phyloP scores from a whole-genome alignment of 1,140 invertebrate species.

The Saccostrea echinata region DNA sequence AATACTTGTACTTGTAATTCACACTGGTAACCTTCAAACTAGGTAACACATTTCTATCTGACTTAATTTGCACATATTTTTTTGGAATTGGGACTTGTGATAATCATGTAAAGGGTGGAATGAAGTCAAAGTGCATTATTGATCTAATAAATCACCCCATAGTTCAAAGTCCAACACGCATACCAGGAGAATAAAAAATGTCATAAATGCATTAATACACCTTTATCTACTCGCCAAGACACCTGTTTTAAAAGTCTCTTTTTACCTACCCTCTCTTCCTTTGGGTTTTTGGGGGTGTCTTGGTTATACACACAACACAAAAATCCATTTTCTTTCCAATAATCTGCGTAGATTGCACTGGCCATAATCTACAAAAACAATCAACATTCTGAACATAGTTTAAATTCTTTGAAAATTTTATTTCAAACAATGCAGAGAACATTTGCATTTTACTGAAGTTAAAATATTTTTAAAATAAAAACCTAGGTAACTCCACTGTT shows the following conservation, averaged over 20 bases:
- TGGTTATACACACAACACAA: slow-evolving; percentile 70
- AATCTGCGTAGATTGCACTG: slow-evolving; percentile 69
- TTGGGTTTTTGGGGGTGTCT: slow-evolving; percentile 68
- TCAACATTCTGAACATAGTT: not conserved
- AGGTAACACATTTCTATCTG: too few species aligned
- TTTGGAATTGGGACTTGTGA: not conserved
- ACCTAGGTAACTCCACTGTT: too few species aligned
- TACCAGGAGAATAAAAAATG: not conserved
- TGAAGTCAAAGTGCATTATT: not conserved
- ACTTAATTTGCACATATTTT: too few species aligned
- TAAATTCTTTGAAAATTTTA: too few species aligned
- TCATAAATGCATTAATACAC: not conserved
- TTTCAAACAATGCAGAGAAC: too few species aligned
- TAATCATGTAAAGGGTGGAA: not conserved
- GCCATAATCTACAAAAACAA: slow-evolving; percentile 70
- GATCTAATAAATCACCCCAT: not conserved
- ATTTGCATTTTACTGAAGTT: too few species aligned
- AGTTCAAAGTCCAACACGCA: slow-evolving; percentile 3
- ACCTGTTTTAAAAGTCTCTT: not conserved
- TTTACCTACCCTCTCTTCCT: slow-evolving; percentile 71
- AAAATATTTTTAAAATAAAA: too few species aligned
- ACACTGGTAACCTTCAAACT: too few species aligned
- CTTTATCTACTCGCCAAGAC: slow-evolving; percentile 2
- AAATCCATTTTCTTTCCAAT: slow-evolving; percentile 59
- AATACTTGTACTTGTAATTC: too few species aligned